Percentiles rank a stretch among this genome's conserved stretches.
Evolutionary conservation across 37 sponge, comb jelly and placozoan genomes (phyloP).

Genomic region (Axinella damicornis): DNA sequence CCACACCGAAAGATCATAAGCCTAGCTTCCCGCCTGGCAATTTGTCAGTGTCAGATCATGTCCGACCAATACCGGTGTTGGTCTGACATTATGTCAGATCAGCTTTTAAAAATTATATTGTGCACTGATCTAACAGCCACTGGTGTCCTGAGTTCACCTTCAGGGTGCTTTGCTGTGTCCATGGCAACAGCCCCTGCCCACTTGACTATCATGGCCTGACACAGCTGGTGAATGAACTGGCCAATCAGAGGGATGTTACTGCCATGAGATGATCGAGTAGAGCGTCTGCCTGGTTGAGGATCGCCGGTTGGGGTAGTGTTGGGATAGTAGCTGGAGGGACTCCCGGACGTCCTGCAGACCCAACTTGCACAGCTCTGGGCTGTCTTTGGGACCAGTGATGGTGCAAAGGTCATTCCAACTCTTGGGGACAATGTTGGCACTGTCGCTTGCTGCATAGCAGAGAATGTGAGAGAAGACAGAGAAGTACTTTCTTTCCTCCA

Average conservation of each 20-base stretch:
- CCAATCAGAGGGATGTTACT: constrained; percentile 46
- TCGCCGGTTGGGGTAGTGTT: constrained; percentile 31
- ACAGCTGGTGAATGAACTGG: constrained; percentile 25
- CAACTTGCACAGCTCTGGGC: constrained; percentile 11
- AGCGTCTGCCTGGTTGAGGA: background rate
- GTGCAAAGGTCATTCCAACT: constrained; percentile 33
- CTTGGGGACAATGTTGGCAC: background rate
- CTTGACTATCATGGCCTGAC: constrained; percentile 17
- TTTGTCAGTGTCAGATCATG: too few relatives aligned
- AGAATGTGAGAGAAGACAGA: too few relatives aligned
- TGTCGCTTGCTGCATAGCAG: constrained; percentile 37
- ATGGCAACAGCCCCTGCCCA: constrained; percentile 42
- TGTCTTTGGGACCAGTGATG: background rate
- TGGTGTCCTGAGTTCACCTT: constrained; percentile 11
- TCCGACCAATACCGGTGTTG: too few relatives aligned
- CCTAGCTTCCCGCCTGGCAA: too few relatives aligned
- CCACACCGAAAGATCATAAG: too few relatives aligned
- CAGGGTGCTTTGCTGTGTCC: background rate
- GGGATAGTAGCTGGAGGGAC: constrained; percentile 27
- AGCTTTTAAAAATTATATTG: too few relatives aligned
- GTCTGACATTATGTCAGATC: too few relatives aligned
- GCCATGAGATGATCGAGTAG: constrained; percentile 21
- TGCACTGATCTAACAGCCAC: too few relatives aligned
- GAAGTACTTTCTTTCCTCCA: too few relatives aligned
- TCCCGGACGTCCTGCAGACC: constrained; percentile 50